Conservation (phyloP, 2,888 invertebrate genomes). For the Ectropis crepuscularia region DNA sequence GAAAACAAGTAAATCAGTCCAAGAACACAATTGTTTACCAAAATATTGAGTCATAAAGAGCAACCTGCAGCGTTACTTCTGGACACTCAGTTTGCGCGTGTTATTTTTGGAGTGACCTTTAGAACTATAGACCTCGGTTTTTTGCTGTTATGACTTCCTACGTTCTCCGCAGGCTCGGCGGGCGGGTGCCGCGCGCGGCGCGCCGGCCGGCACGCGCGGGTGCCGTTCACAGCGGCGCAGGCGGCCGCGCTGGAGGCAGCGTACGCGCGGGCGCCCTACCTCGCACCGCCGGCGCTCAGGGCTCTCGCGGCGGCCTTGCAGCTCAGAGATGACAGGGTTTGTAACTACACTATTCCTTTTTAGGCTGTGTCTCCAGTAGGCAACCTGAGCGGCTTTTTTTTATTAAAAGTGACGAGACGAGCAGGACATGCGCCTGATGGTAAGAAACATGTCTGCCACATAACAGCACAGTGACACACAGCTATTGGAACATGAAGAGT, state of each 20-base stretch:
- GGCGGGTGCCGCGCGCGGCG: slow-evolving; percentile 77
- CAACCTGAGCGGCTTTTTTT: no score
- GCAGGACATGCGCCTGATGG: no score
- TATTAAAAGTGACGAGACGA: no score
- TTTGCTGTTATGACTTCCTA: slow-evolving; percentile 36
- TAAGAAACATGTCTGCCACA: no score
- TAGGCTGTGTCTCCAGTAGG: no score
- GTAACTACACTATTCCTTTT: slow-evolving; percentile 24
- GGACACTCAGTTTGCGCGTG: no score
- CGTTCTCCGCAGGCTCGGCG: slow-evolving; percentile 57
- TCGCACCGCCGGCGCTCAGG: slow-evolving; percentile 88
- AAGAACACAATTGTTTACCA: background rate
- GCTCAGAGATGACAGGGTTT: slow-evolving; percentile 88
- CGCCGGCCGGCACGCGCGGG: slow-evolving; percentile 87
- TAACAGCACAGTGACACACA: no score
- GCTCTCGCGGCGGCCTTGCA: slow-evolving; percentile 86
- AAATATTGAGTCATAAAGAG: background rate
- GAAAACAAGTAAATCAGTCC: no score
- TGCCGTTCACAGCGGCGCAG: slow-evolving; percentile 90
- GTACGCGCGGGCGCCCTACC: slow-evolving; percentile 87
- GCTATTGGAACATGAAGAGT: no score
- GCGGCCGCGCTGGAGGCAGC: slow-evolving; percentile 88
- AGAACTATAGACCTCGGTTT: background rate
- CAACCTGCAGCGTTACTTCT: background rate
- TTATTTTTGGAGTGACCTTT: slow-evolving; percentile 22